Conservation (phyloP, 2,113 vertebrate genomes). For the Aphelocoma coerulescens region DNA sequence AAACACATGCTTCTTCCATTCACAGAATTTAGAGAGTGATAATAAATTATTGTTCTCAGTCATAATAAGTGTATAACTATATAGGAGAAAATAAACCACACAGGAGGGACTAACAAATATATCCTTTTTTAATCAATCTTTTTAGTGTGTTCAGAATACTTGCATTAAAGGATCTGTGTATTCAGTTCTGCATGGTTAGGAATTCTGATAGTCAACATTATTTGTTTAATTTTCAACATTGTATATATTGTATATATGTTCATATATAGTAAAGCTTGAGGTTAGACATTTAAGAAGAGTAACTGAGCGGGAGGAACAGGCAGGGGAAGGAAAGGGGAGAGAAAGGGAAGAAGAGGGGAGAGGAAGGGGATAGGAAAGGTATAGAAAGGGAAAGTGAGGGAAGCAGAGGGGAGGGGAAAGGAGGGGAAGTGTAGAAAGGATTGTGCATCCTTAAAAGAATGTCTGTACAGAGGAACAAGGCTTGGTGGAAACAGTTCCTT, state of each 20-base stretch:
- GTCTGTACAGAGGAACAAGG: not conserved
- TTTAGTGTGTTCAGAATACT: not conserved
- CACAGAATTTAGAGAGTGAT: not conserved
- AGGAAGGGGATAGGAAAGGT: not conserved
- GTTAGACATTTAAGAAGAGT: not conserved
- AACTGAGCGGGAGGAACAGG: rapidly evolving
- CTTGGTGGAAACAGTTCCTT: not conserved
- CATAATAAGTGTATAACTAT: not conserved
- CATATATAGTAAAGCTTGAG: not conserved
- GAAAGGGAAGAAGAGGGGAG: too few species aligned
- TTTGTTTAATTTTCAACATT: not conserved
- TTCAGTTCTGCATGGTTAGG: not conserved
- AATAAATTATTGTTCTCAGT: not conserved
- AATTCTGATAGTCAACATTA: not conserved
- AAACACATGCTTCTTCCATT: not conserved
- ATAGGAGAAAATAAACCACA: not conserved
- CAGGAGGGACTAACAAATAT: not conserved
- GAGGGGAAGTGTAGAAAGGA: not conserved
- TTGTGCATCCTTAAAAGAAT: not conserved
- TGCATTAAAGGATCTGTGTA: not conserved
- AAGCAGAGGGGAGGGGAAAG: not conserved
- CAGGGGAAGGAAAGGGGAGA: rapidly evolving
- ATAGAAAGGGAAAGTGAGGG: not conserved
- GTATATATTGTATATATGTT: not conserved
- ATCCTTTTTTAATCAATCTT: not conserved